phyloP scores from a whole-genome alignment of 2,888 invertebrate genomes.

The Machimus atricapillus region DNA sequence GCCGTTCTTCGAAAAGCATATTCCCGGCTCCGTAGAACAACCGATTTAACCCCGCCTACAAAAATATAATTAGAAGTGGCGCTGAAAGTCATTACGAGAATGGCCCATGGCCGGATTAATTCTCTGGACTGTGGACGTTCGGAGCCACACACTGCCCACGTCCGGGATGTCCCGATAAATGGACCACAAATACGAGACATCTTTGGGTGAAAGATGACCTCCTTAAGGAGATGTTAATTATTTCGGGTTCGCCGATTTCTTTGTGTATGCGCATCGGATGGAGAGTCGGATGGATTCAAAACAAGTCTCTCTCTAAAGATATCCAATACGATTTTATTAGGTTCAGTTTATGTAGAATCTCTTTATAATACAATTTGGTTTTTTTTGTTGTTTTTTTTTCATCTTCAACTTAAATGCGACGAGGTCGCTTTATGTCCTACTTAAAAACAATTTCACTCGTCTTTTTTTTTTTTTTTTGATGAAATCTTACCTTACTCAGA shows the following conservation, averaged over 20 bases:
- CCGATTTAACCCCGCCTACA: background rate
- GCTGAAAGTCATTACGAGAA: slow-evolving; percentile 6
- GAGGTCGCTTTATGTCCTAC: background rate
- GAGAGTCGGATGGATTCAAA: background rate
- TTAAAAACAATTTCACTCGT: slow-evolving; percentile 14
- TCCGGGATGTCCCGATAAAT: background rate
- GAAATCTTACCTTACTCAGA: background rate
- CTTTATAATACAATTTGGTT: background rate
- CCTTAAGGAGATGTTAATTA: slow-evolving; percentile 19
- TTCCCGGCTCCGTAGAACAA: background rate
- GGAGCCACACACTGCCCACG: background rate
- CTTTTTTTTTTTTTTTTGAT: background rate
- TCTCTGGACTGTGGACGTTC: background rate
- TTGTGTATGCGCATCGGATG: background rate
- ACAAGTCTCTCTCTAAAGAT: background rate
- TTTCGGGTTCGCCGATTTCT: background rate
- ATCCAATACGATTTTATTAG: background rate
- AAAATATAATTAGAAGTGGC: slow-evolving; percentile 24
- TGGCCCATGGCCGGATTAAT: background rate
- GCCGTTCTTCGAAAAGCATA: background rate
- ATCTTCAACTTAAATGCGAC: background rate
- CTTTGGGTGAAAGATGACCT: background rate
- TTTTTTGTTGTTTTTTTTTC: background rate
- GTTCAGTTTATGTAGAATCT: background rate
- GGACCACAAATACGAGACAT: background rate